phyloP scores from a whole-genome alignment of 2,113 vertebrate species.

The Cephalopterus ornatus region DNA sequence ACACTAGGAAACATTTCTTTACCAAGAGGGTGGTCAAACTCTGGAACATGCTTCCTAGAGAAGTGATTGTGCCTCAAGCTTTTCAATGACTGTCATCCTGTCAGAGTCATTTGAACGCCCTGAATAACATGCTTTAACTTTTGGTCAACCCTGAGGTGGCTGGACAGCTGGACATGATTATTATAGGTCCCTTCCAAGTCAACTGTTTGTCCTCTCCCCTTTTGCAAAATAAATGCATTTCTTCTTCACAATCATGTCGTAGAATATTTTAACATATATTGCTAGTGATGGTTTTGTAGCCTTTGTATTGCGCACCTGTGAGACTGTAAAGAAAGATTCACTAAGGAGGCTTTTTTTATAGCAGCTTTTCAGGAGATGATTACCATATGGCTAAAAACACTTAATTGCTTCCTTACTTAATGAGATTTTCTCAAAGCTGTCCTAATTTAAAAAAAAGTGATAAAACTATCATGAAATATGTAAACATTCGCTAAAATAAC shows the following conservation, averaged over 20 bases:
- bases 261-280: neutral
- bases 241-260: neutral
- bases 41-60: too few relatives aligned
- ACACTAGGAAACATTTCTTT: neutral
- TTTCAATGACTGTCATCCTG: too few relatives aligned
- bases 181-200: too few relatives aligned
- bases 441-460: neutral
- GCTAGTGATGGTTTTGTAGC: neutral
- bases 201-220: too few relatives aligned
- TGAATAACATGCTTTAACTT: too few relatives aligned
- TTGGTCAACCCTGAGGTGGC: too few relatives aligned
- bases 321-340: neutral
- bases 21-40: too few relatives aligned
- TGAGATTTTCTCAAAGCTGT: neutral
- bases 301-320: neutral
- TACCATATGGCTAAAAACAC: neutral
- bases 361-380: neutral
- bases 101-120: too few relatives aligned
- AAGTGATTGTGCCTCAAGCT: too few relatives aligned
- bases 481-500: neutral
- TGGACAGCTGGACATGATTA: too few relatives aligned
- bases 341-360: neutral
- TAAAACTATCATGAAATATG: neutral
- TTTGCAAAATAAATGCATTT: neutral
- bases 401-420: neutral